Evolutionary conservation across 2,113 vertebrate genomes (phyloP).

Genomic region (Hippocampus mohnikei): DNA sequence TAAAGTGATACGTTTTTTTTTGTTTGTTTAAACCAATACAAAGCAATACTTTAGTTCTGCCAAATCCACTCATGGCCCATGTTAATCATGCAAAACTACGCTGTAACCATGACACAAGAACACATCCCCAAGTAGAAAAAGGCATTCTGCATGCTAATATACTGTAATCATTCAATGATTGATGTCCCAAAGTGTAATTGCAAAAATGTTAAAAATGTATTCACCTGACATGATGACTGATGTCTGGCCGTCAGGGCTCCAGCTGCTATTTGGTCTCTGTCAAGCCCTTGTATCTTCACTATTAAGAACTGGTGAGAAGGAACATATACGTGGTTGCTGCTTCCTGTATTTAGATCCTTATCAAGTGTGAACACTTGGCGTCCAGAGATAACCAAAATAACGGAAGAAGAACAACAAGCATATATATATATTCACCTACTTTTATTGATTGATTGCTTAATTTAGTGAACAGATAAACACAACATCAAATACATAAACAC

Average conservation of each 20-base stretch:
- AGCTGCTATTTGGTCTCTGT: neutral
- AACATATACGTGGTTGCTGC: slow-evolving; percentile 7
- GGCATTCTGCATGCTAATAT: too few relatives aligned
- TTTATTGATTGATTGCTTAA: too few relatives aligned
- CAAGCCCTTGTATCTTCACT: neutral
- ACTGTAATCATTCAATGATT: neutral
- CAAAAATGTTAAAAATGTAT: slow-evolving; percentile 14
- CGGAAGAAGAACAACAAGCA: neutral
- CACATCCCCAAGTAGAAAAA: neutral
- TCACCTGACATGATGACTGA: slow-evolving; percentile 44
- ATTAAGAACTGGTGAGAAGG: neutral
- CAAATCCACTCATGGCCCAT: too few relatives aligned
- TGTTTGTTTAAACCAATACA: too few relatives aligned
- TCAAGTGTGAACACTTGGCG: slow-evolving; percentile 12
- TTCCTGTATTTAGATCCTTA: slow-evolving; percentile 55
- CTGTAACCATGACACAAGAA: neutral
- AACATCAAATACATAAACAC: too few relatives aligned
- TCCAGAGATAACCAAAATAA: neutral
- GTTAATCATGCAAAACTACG: too few relatives aligned
- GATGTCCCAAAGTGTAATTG: neutral
- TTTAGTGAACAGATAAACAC: too few relatives aligned
- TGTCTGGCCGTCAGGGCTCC: neutral
- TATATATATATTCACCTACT: neutral
- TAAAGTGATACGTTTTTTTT: too few relatives aligned
- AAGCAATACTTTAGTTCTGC: too few relatives aligned